Conservation (phyloP, 2,113 vertebrate genomes). For the Caranx melampygus region DNA sequence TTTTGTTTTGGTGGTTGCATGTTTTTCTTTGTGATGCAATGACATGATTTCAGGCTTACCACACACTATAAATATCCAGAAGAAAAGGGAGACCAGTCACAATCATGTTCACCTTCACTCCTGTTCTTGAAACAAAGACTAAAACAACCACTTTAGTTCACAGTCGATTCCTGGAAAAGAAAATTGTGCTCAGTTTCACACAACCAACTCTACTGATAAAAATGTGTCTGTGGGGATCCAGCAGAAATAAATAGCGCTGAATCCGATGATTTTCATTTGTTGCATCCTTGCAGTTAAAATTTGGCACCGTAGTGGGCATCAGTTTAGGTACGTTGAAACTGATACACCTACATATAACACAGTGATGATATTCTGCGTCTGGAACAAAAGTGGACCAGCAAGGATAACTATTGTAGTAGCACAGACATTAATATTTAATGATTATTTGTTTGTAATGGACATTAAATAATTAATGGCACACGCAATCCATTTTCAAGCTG, state of each 20-base stretch:
- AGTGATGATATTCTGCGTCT: conserved; percentile 30
- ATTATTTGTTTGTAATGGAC: conserved; percentile 82
- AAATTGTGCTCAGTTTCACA: neutral
- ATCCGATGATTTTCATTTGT: neutral
- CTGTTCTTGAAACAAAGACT: conserved; percentile 45
- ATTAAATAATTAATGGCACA: conserved; percentile 84
- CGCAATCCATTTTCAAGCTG: conserved; percentile 80
- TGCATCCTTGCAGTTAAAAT: neutral
- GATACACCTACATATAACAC: conserved; percentile 47
- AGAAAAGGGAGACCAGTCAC: conserved; percentile 37
- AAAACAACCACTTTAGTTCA: neutral
- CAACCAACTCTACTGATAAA: neutral
- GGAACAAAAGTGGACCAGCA: conserved; percentile 57
- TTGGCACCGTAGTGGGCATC: neutral
- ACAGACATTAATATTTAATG: conserved; percentile 81
- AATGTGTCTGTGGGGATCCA: neutral
- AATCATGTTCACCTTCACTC: conserved; percentile 15
- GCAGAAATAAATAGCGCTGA: neutral
- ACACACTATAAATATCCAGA: conserved; percentile 49
- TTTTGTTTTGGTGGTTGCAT: conserved; percentile 51
- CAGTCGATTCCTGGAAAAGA: neutral
- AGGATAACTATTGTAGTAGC: conserved; percentile 67
- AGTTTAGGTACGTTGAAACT: conserved; percentile 22
- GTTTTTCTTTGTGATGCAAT: conserved; percentile 56
- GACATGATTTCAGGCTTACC: conserved; percentile 53